A percentile compares a stretch with the other conserved stretches of the same genome.
Conservation (phyloP, 2,113 vertebrate species). For the Nerophis lumbriciformis region DNA sequence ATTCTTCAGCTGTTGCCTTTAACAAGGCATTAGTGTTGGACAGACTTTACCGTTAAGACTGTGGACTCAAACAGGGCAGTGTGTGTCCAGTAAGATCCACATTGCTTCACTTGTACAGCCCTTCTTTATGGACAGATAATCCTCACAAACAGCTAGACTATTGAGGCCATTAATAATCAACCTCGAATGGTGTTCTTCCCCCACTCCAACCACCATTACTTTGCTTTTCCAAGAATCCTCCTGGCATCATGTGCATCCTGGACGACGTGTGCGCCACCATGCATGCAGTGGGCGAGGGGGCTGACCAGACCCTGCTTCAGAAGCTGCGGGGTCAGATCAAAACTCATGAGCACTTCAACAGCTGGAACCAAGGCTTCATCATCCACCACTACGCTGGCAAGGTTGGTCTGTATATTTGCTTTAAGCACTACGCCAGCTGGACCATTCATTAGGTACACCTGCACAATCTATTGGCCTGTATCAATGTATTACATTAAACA, state of each 20-base stretch:
- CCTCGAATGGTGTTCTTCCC: background rate
- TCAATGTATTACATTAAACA: background rate
- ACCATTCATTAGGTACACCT: background rate
- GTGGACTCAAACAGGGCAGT: constrained; percentile 13
- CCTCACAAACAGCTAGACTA: background rate
- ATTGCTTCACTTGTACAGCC: background rate
- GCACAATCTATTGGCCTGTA: background rate
- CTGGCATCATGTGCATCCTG: constrained; percentile 93
- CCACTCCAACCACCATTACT: no score
- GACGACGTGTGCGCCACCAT: constrained; percentile 98
- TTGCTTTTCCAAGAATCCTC: constrained; percentile 79
- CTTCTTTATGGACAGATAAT: constrained; percentile 1
- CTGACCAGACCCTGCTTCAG: constrained; percentile 95
- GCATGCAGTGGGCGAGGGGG: constrained; percentile 94
- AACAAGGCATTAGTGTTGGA: constrained; percentile 21
- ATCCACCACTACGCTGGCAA: constrained; percentile 98
- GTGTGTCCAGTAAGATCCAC: background rate
- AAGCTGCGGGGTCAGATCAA: constrained; percentile 93
- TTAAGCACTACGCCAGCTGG: background rate
- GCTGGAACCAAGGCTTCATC: constrained; percentile 99
- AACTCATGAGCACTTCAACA: constrained; percentile 98
- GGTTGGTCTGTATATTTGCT: constrained; percentile 61
- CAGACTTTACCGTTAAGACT: constrained; percentile 14
- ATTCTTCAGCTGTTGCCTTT: constrained; percentile 23
- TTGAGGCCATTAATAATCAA: background rate